Evolutionary conservation across 1,140 invertebrate genomes (phyloP), one percentile per base, ranked within the genome.

Genomic region (Frieseomelitta varia): DNA sequence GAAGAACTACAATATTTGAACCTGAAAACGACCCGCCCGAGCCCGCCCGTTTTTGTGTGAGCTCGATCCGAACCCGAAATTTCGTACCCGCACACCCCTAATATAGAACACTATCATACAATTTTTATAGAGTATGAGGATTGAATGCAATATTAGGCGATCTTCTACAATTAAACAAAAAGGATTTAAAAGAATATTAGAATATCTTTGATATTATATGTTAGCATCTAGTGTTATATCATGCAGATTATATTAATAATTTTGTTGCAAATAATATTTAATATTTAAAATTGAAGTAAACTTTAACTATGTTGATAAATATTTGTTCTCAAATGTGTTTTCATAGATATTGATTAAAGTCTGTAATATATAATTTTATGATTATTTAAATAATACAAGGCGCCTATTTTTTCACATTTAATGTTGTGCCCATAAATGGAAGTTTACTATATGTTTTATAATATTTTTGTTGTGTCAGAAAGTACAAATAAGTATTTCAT

Each of bases 401-500:
- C 14, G 47, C 30, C 69, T 74, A 19, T 55, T 53, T 75, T 73
- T 83, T 68, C 69, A 58, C 72, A 67, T 73, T 79, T 72, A 73
- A 83, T 51, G 39, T 69, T 51, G 27, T 77, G 81, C 85, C 30
- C 34, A 79, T 78, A 27, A 58, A 76, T 61, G 39, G 55, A 81
- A 85, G 34, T 87, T 67, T 81, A 21, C 67, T 51, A 79, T 82
- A 85, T 81, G n/a, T 89, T 78, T 39, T 75, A 85, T 81, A 85
- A 58, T 77, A 85, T 85, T 79, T 89, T 69, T 84, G 71, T 88
- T 89, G 30, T 84, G 74, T 91, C 85, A 63, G 72, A 84, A 81
- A 89, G 87, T 90, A 91, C 90, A 89, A 90, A 91, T 85, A 86
- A 76, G 81, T 80, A 88, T 81, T 72, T 84, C 65, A 85, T 81